These are phyloP conservation scores for Tokudaia muenninki DNA, from an alignment of 2,797 vertebrate genomes.

Conservation along the genomic window DNA sequence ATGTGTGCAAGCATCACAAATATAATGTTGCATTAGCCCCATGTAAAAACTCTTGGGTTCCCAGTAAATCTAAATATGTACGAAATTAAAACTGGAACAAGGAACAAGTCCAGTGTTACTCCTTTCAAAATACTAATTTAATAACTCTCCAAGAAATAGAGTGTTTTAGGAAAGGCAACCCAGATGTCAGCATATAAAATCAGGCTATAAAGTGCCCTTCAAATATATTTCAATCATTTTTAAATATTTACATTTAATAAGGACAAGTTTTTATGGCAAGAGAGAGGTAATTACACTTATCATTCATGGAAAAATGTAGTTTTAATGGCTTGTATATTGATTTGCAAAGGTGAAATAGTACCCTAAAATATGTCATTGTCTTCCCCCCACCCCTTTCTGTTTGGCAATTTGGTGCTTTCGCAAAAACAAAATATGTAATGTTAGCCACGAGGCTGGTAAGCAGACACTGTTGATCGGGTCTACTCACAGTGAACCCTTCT, in stretches of 20 bases:
- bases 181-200: constrained; percentile 90
- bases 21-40: constrained; percentile 76
- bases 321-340: constrained; percentile 88
- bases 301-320: constrained; percentile 88
- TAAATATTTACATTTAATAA: constrained; percentile 92
- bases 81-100: constrained; percentile 85
- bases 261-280: constrained; percentile 87
- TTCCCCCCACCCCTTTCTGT: constrained; percentile 38
- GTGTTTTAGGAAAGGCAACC: constrained; percentile 87
- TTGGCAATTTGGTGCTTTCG: constrained; percentile 71
- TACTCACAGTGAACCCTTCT: neutral
- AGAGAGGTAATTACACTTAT: constrained; percentile 89
- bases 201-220: constrained; percentile 89
- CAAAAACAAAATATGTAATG: constrained; percentile 83
- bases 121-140: constrained; percentile 89
- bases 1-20: constrained; percentile 52
- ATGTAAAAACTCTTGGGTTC: constrained; percentile 78
- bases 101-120: constrained; percentile 84
- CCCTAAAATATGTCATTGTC: constrained; percentile 83
- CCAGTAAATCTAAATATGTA: constrained; percentile 83
- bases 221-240: constrained; percentile 90
- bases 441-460: neutral
- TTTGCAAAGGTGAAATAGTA: constrained; percentile 88
- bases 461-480: constrained; percentile 3
- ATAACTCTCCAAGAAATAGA: constrained; percentile 86